Conservation (phyloP, 2,797 vertebrate species). For the Moxostoma hubbsi region DNA sequence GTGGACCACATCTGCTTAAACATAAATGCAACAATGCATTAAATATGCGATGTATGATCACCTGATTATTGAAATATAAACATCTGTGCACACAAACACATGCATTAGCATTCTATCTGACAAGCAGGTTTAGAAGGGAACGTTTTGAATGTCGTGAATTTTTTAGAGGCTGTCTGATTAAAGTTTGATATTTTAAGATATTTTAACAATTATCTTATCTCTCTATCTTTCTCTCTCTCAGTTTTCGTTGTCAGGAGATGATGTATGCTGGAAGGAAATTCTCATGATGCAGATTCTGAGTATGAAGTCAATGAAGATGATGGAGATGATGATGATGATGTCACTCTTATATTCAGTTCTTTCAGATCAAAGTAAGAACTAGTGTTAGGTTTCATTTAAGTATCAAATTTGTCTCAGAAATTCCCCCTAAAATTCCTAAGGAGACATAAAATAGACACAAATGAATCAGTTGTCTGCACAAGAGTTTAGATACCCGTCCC, state of each 20-base stretch:
- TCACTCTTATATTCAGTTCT: background rate
- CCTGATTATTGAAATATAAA: too few species aligned
- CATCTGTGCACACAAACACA: too few species aligned
- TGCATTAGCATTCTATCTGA: too few species aligned
- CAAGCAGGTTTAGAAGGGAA: too few species aligned
- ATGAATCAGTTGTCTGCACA: too few species aligned
- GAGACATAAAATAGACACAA: background rate
- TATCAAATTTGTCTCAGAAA: too few species aligned
- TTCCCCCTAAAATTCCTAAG: background rate
- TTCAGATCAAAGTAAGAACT: conserved; percentile 18
- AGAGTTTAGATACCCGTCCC: too few species aligned
- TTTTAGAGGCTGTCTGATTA: too few species aligned
- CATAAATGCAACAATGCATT: too few species aligned
- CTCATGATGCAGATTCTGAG: background rate
- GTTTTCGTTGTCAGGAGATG: background rate
- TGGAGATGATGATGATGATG: background rate
- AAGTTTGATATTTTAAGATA: background rate
- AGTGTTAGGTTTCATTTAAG: background rate
- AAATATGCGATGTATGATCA: too few species aligned
- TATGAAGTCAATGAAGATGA: background rate
- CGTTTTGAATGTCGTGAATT: too few species aligned
- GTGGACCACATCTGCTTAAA: too few species aligned
- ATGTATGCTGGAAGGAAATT: background rate
- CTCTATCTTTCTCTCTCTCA: background rate
- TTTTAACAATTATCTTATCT: background rate